Evolutionary conservation across 2,113 vertebrate species (phyloP), one percentile per base, ranked within the genome.

Genomic region (Callocephalon fimbriatum): DNA sequence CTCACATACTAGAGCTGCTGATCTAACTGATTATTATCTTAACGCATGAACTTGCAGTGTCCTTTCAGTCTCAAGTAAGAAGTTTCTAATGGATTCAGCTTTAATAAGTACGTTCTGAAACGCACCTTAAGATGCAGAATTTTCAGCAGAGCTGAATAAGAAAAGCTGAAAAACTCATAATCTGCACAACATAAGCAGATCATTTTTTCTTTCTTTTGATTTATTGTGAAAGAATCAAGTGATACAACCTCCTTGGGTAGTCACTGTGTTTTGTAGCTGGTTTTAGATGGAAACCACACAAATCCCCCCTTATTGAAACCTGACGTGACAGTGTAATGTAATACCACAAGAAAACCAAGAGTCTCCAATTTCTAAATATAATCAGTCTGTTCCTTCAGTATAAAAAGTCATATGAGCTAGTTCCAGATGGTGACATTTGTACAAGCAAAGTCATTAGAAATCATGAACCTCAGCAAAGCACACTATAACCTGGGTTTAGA

Each of bases 361-460:
- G 71, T 79, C 86, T 88, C 54, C 19, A 63, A 65, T 95, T 96
- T 95, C 94, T 96, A 93, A 96, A 92, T 84, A 85, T 71, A 94
- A 89, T 90, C 83, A 71, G 77, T 65, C 85, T 90, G 54, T 84
- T 96, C 67, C 86, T 88, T 95, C 61, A 83, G 35, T 84, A 66
- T 53, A 81, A 95, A 96, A 95, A 88, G 72, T 73, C 89, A 25
- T 61, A 77, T 62, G 89, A 96, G 59, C 89, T 53, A 81, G 80
- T 92, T 96, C 97, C 97, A 96, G 93, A 97, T 97, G 97, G 95
- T 63, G 42, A 97, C 94, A 90, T 97, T 95, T 96, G 86, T 86
- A 91, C 81, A 88, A 93, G 76, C 86, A 91, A 97, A 97, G 95
- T 81, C 75, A 74, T 96, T 97, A 97, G 96, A 97, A 97, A 93